A percentile compares a stretch with the other conserved stretches of the same genome.
phyloP scores from a whole-genome alignment of 2,113 vertebrate genomes.

The Pteropus alecto region DNA sequence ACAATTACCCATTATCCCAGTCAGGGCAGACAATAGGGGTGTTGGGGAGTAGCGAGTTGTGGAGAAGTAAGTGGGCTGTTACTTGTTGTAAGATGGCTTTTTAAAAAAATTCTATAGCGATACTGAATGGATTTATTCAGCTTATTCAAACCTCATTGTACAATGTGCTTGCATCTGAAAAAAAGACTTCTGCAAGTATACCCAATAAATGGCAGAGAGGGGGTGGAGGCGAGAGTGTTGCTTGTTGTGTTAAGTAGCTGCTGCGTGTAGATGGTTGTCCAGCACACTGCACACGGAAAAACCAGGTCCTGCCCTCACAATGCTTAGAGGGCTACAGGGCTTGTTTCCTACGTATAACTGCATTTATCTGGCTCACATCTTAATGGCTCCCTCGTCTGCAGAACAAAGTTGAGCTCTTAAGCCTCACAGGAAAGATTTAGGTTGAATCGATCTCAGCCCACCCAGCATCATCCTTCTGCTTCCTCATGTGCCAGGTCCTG shows the following conservation, averaged over 20 bases:
- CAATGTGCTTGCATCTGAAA: not conserved
- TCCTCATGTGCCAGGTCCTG: not conserved
- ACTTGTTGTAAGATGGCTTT: constrained; percentile 24
- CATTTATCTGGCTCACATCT: not conserved
- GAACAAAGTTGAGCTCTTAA: not conserved
- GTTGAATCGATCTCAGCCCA: not conserved
- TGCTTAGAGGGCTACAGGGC: not conserved
- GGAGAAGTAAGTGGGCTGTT: constrained; percentile 40
- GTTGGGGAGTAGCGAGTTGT: not conserved
- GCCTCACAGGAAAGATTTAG: not conserved
- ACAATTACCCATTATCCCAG: constrained; percentile 65
- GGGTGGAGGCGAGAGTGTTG: not conserved
- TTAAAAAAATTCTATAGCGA: constrained; percentile 50
- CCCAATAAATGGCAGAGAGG: not conserved
- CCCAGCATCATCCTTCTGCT: rapidly evolving
- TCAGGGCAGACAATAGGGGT: constrained; percentile 23
- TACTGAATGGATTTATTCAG: constrained; percentile 58
- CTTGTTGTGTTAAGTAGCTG: not conserved
- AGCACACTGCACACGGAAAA: not conserved
- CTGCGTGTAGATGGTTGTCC: not conserved
- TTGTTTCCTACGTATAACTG: not conserved
- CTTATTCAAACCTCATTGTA: constrained; percentile 41
- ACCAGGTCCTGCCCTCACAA: not conserved
- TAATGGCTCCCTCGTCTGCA: not conserved
- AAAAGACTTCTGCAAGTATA: not conserved